phyloP scores from a whole-genome alignment of 2,888 invertebrate genomes.

The Drosophila merina region DNA sequence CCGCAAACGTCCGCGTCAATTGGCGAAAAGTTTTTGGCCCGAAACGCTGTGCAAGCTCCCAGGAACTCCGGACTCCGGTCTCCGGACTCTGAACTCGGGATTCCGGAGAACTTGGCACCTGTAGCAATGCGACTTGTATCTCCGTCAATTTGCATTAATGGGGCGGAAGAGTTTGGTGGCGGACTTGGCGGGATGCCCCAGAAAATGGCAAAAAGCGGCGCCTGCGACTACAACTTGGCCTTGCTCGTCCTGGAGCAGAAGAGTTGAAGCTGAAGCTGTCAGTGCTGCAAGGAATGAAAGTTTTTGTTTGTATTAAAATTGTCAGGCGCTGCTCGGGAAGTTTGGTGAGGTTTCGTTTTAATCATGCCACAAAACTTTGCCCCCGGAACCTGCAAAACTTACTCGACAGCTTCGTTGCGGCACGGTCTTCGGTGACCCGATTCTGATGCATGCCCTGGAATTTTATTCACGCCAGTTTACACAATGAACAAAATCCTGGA shows the following conservation, averaged over 20 bases:
- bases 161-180: conserved; percentile 2
- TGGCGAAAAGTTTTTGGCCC: conserved; percentile 28
- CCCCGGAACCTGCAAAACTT: conserved; percentile 24
- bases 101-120: conserved; percentile 21
- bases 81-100: background rate
- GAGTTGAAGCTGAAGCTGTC: conserved; percentile 10
- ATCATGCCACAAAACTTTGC: conserved; percentile 49
- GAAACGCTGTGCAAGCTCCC: conserved; percentile 3
- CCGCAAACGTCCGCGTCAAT: conserved; percentile 66
- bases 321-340: conserved; percentile 55
- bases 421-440: background rate
- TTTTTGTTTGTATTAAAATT: conserved; percentile 66
- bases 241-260: conserved; percentile 15
- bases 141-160: conserved; percentile 39
- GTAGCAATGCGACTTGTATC: conserved; percentile 25
- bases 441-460: conserved; percentile 28
- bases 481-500: background rate
- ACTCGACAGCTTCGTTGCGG: background rate
- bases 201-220: conserved; percentile 21
- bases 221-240: conserved; percentile 49
- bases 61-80: conserved; percentile 7
- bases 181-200: conserved; percentile 20
- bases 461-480: background rate
- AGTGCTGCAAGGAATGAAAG: conserved; percentile 21
- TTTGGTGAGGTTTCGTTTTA: conserved; percentile 53